These are phyloP conservation scores for Crocidura indochinensis DNA, from an alignment of 2,797 vertebrate species.

Conservation along the genomic window DNA sequence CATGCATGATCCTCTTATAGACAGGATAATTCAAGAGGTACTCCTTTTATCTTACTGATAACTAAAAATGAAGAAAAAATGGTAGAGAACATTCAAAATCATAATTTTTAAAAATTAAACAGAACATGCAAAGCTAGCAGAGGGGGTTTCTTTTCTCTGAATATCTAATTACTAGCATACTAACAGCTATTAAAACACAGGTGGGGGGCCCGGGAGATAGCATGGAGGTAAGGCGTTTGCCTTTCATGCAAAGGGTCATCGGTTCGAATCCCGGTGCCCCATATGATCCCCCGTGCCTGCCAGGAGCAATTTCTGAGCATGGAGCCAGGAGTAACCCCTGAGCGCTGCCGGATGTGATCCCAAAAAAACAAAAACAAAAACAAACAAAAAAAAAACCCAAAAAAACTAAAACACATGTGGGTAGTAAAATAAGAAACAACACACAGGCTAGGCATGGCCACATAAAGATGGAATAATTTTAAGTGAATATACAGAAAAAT, in stretches of 20 bases:
- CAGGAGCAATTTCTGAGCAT: too few species aligned
- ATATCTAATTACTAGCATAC: neutral
- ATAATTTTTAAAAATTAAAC: conserved; percentile 33
- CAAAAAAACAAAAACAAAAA: too few species aligned
- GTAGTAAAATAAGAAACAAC: conserved; percentile 49
- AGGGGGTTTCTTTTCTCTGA: neutral
- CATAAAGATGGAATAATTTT: neutral
- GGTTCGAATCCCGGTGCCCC: too few species aligned
- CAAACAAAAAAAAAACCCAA: too few species aligned
- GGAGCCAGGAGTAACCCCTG: too few species aligned
- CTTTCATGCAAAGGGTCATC: too few species aligned
- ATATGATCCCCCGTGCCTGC: too few species aligned
- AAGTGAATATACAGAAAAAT: conserved; percentile 39
- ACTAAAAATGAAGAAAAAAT: conserved; percentile 40
- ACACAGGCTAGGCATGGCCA: neutral
- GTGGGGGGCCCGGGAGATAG: too few species aligned
- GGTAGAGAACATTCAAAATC: neutral
- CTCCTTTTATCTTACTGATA: neutral
- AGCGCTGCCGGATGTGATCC: too few species aligned
- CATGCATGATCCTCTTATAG: neutral
- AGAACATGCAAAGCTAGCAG: too few species aligned
- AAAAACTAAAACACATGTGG: neutral
- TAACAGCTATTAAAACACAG: conserved; percentile 13
- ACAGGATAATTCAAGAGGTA: neutral
- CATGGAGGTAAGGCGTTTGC: too few species aligned